Percentiles rank a stretch among this genome's conserved stretches.
These are phyloP conservation scores for Halictus ligatus DNA, from an alignment of 2,888 invertebrate species.

Conservation along the genomic window DNA sequence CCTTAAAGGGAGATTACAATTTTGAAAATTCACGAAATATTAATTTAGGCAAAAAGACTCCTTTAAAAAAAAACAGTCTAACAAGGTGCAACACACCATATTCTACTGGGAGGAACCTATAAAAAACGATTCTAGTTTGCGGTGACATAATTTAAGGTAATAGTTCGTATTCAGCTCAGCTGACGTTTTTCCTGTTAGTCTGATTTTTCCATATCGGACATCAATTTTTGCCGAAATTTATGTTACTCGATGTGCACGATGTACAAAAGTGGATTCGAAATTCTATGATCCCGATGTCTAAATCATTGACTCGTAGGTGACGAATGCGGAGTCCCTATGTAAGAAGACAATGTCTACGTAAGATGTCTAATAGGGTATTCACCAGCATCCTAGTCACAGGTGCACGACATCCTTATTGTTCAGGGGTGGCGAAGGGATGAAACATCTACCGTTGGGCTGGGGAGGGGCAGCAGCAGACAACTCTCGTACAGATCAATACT, in stretches of 20 bases:
- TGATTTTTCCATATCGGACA: constrained; percentile 3
- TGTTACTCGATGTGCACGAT: constrained; percentile 4
- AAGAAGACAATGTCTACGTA: constrained; percentile 15
- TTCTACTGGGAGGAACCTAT: neutral
- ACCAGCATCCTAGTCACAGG: constrained; percentile 59
- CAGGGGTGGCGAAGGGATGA: constrained; percentile 62
- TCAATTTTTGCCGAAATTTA: constrained; percentile 25
- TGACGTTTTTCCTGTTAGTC: constrained; percentile 1
- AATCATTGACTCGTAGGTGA: neutral
- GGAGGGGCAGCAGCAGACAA: constrained; percentile 72
- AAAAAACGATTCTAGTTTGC: neutral
- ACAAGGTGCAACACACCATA: neutral
- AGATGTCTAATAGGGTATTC: constrained; percentile 54
- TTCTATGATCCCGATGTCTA: neutral
- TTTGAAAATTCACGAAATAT: too few relatives aligned
- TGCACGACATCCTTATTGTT: constrained; percentile 63
- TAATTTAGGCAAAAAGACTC: too few relatives aligned
- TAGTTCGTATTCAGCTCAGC: neutral
- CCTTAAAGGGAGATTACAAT: too few relatives aligned
- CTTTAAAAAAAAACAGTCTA: neutral
- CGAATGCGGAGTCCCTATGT: neutral
- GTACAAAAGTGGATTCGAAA: constrained; percentile 24
- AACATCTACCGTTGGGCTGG: constrained; percentile 59
- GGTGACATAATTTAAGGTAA: neutral
- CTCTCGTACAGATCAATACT: constrained; percentile 76